Evolutionary conservation across 2,797 vertebrate species (phyloP).

Genomic region (Xyrichtys novacula): DNA sequence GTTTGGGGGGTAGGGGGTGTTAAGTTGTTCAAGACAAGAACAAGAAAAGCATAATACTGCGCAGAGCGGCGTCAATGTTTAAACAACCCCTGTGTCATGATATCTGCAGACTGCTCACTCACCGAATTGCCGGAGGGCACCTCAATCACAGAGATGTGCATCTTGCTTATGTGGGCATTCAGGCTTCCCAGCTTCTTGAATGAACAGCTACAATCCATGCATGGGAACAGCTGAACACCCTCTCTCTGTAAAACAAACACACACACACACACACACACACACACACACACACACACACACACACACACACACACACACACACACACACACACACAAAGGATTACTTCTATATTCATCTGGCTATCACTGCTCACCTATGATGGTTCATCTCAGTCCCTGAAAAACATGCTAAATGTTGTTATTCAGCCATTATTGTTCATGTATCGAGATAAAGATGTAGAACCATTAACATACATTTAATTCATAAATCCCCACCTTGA

Average conservation of each 20-base stretch:
- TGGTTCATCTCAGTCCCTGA: neutral
- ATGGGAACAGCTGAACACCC: conserved; percentile 84
- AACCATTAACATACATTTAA: too few relatives aligned
- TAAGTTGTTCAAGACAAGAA: too few relatives aligned
- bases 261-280: conserved; percentile 15
- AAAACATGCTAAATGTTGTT: too few relatives aligned
- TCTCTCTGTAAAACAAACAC: conserved; percentile 72
- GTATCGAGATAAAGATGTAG: too few relatives aligned
- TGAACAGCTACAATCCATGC: conserved; percentile 97
- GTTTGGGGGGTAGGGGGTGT: too few relatives aligned
- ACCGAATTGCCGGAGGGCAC: conserved; percentile 80
- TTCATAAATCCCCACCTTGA: too few relatives aligned
- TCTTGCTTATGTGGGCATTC: conserved; percentile 99
- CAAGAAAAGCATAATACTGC: too few relatives aligned
- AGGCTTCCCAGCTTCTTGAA: conserved; percentile 98
- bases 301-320: conserved; percentile 26
- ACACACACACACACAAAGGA: conserved; percentile 13
- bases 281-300: conserved; percentile 17
- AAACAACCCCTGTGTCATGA: neutral
- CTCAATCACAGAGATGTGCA: conserved; percentile 92
- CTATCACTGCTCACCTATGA: neutral
- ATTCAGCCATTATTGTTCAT: too few relatives aligned
- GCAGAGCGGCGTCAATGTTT: too few relatives aligned
- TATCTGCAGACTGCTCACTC: conserved; percentile 40
- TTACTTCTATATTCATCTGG: neutral